Evolutionary conservation across 1,140 invertebrate species (phyloP).

Genomic region (Maconellicoccus hirsutus): DNA sequence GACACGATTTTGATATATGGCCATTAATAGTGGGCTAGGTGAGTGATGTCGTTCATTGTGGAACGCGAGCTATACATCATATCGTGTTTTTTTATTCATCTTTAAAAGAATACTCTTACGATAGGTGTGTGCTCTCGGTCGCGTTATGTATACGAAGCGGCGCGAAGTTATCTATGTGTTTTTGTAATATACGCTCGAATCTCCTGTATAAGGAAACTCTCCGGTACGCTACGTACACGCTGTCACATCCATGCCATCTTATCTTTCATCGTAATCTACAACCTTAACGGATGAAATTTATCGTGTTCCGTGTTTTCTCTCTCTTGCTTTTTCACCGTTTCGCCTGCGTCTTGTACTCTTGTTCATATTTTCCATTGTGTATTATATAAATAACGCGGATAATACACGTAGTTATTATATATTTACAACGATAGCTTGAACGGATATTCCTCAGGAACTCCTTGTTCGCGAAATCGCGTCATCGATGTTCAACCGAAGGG

Average conservation of each 20-base stretch:
- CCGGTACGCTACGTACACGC: background rate
- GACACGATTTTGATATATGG: slow-evolving; percentile 3
- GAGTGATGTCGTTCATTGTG: background rate
- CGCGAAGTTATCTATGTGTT: background rate
- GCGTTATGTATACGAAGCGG: background rate
- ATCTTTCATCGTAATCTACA: slow-evolving; percentile 9
- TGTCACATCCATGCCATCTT: background rate
- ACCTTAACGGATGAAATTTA: background rate
- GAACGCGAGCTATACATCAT: background rate
- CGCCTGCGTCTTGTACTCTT: too few species aligned
- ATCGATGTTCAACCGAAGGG: too few species aligned
- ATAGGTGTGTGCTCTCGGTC: background rate
- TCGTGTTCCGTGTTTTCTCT: background rate
- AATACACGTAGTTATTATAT: too few species aligned
- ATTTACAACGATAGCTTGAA: too few species aligned
- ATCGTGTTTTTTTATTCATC: background rate
- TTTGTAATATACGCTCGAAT: background rate
- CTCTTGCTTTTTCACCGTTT: too few species aligned
- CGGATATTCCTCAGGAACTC: too few species aligned
- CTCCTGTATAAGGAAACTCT: background rate
- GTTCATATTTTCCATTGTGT: too few species aligned
- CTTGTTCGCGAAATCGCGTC: too few species aligned
- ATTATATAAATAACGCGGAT: too few species aligned
- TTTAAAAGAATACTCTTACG: background rate
- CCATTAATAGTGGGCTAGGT: slow-evolving; percentile 7